These are phyloP conservation scores for Eleginops maclovinus DNA, from an alignment of 2,113 vertebrate species.

Conservation along the genomic window DNA sequence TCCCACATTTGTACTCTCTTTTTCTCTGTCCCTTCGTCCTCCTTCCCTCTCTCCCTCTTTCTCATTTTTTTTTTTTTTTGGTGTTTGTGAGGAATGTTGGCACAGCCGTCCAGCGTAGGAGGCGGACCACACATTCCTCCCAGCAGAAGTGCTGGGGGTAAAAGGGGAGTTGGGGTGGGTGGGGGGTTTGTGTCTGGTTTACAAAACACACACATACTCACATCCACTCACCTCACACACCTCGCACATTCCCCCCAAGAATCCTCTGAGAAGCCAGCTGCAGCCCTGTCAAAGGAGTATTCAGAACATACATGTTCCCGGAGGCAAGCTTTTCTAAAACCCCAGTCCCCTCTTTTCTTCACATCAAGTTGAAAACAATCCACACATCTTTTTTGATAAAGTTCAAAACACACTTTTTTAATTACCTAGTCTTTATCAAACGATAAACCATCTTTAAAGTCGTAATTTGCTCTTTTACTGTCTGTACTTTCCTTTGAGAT, in stretches of 20 bases:
- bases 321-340: conserved; percentile 44
- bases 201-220: conserved; percentile 59
- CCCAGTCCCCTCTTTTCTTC: neutral
- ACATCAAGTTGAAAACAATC: conserved; percentile 28
- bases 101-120: conserved; percentile 79
- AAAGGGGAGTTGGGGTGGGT: conserved; percentile 11
- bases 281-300: conserved; percentile 69
- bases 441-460: neutral
- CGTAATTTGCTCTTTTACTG: neutral
- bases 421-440: neutral
- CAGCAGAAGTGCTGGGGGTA: conserved; percentile 81
- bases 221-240: conserved; percentile 40
- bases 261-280: conserved; percentile 75
- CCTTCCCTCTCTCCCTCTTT: conserved; percentile 30
- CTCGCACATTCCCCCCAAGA: conserved; percentile 57
- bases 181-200: conserved; percentile 66
- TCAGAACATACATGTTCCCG: conserved; percentile 55
- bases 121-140: conserved; percentile 86
- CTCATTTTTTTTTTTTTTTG: conserved; percentile 57
- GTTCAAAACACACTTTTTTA: conserved; percentile 11
- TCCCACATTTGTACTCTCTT: conserved; percentile 38
- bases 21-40: conserved; percentile 42
- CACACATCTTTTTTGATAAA: conserved; percentile 12
- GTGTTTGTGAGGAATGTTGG: conserved; percentile 80
- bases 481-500: conserved; percentile 3